Evolutionary conservation across 2,113 vertebrate species (phyloP), one percentile per base, ranked within the genome.

Genomic region (Mus pahari): DNA sequence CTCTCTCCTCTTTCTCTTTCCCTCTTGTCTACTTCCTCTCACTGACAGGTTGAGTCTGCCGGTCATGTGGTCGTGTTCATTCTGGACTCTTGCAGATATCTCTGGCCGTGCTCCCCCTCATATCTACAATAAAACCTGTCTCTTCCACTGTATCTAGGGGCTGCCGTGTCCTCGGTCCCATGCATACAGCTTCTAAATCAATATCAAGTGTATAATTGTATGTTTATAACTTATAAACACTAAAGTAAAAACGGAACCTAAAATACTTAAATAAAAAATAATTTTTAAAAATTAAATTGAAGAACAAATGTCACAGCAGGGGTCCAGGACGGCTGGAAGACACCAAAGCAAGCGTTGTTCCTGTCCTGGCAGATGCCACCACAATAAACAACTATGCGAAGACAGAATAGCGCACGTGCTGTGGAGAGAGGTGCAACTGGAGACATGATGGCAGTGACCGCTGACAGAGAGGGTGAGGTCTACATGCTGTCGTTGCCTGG

Each of bases 231-330:
- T 45, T 39, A 26, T 20, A 71, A 53, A 36, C 73, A 13, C 13
- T 73, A 39, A 55, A 92, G 62, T 87, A 68, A 89, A 94, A 82
- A 94, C 77, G 89, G 45, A 3, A 19, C 66, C 14, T 16, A 70
- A 70, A 17, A 36, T 68, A 68, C 16, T 70, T 36, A 70, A 36
- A 70, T 70, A 17, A 70, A 78, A 86, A 66, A 39, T 55, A 17
- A 2, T 92, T 79, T 74, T 2, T 31, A 17, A 42, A 82, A 77
- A 91, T 48, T 3, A 31, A 66, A 86, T 68, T 1, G 28, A 33
- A 36, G 31, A 71, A 6, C 68, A n/a, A 71, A 16, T n/a, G 31
- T 36, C 33, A 3, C 68, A n/a, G 68, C 33, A 17, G 68, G 68
- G 68, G 33, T 17, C 68, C 36, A 71, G 68, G 33, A 16, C 6